These are phyloP conservation scores for Phoxinus phoxinus DNA, from an alignment of 2,113 vertebrate genomes.

Conservation along the genomic window DNA sequence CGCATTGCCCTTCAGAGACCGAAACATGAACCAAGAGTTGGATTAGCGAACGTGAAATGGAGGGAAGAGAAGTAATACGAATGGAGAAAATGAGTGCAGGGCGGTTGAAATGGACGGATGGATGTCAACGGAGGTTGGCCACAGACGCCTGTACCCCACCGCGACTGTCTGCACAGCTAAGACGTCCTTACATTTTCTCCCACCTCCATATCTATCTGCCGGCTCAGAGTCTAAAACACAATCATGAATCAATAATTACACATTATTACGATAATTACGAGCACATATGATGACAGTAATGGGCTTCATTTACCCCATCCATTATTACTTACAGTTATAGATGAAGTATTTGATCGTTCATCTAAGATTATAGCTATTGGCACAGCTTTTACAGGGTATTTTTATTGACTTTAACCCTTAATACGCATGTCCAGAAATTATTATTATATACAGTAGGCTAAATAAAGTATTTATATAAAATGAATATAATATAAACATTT, in stretches of 20 bases:
- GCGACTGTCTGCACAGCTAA: constrained; percentile 67
- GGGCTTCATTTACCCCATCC: constrained; percentile 11
- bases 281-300: constrained; percentile 33
- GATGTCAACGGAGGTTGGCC: constrained; percentile 69
- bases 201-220: constrained; percentile 39
- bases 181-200: constrained; percentile 48
- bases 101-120: constrained; percentile 56
- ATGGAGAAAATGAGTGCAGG: constrained; percentile 38
- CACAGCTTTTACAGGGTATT: constrained; percentile 29
- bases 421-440: not conserved
- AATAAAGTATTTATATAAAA: not conserved
- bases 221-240: constrained; percentile 18
- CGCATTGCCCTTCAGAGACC: constrained; percentile 52
- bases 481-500: not conserved
- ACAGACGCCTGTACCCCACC: constrained; percentile 61
- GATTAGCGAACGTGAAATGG: constrained; percentile 23
- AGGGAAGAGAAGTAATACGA: constrained; percentile 26
- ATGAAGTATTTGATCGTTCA: constrained; percentile 53
- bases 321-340: constrained; percentile 13
- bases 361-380: constrained; percentile 49
- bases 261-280: constrained; percentile 44
- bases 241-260: constrained; percentile 41
- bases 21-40: constrained; percentile 58
- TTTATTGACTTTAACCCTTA: constrained; percentile 8
- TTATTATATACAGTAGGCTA: not conserved